These are phyloP conservation scores for Haliclystus octoradiatus DNA, from an alignment of 30 jellyfish, hydroid and myxozoan species.

Conservation along the genomic window DNA sequence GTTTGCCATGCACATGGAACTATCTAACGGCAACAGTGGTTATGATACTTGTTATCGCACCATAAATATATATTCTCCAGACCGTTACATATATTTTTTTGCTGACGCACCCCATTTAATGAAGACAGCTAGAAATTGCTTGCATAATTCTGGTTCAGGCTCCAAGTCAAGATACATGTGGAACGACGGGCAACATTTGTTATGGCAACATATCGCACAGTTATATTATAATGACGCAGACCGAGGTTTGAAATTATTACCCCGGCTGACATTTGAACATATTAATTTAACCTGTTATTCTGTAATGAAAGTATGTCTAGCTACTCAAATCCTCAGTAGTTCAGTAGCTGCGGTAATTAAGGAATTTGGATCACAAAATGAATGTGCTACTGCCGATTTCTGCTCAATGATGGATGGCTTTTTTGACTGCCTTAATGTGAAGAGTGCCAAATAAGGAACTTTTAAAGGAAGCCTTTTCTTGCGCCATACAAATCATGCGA, in stretches of 20 bases:
- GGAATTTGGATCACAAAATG: constrained; percentile 39
- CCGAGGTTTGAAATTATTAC: constrained; percentile 42
- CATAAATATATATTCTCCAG: constrained; percentile 24
- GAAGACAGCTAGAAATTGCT: constrained; percentile 28
- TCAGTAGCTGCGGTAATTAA: constrained; percentile 17
- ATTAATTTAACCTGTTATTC: constrained; percentile 42
- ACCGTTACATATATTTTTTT: constrained; percentile 32
- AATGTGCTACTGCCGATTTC: constrained; percentile 40
- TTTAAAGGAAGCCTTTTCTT: no score
- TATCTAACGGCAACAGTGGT: constrained; percentile 11
- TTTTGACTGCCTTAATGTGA: constrained; percentile 18
- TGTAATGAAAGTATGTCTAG: constrained; percentile 46
- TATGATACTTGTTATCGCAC: constrained; percentile 25
- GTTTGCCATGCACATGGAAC: constrained; percentile 14
- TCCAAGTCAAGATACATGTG: constrained; percentile 54
- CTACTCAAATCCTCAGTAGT: constrained; percentile 43
- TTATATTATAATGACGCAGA: constrained; percentile 22
- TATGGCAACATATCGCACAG: constrained; percentile 46
- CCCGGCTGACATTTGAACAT: no score
- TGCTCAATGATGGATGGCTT: constrained; percentile 43
- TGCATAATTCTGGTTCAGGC: constrained; percentile 28
- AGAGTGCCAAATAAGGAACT: constrained; percentile 15
- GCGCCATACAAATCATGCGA: neutral
- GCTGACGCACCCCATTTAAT: no score
- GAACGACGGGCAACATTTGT: constrained; percentile 45